Conservation (phyloP, 2,888 invertebrate species). For the Uloborus plumipes region DNA sequence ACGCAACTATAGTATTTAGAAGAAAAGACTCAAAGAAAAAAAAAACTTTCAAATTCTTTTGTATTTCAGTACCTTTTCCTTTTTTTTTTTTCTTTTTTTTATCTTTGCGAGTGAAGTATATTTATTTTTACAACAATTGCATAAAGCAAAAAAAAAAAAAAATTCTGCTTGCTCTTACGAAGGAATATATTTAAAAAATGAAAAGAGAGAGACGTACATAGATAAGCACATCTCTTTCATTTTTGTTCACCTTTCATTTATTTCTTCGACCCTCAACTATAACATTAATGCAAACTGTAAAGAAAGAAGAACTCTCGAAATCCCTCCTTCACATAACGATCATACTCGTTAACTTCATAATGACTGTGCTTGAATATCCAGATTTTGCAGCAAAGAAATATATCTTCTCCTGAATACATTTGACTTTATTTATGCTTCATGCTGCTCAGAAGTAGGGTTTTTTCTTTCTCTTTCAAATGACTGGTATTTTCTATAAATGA, state of each 20-base stretch:
- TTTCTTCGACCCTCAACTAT: constrained; percentile 24
- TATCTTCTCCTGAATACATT: no score
- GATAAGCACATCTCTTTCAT: no score
- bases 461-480: constrained; percentile 7
- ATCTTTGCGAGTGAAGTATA: no score
- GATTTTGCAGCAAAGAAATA: neutral
- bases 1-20: no score
- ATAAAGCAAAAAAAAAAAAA: neutral
- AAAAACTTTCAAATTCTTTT: no score
- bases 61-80: no score
- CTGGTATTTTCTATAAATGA: constrained; percentile 43
- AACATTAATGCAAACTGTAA: constrained; percentile 23
- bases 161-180: neutral
- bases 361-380: constrained; percentile 25
- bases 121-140: neutral
- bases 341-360: constrained; percentile 47
- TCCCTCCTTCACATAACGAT: constrained; percentile 46
- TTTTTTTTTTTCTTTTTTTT: no score
- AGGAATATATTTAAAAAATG: neutral
- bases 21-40: no score
- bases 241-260: constrained; percentile 27
- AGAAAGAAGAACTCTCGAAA: constrained; percentile 22
- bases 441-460: no score
- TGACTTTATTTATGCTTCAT: no score
- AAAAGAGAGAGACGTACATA: neutral